phyloP scores from a whole-genome alignment of 2,888 invertebrate species.

The Tinea pellionella region DNA sequence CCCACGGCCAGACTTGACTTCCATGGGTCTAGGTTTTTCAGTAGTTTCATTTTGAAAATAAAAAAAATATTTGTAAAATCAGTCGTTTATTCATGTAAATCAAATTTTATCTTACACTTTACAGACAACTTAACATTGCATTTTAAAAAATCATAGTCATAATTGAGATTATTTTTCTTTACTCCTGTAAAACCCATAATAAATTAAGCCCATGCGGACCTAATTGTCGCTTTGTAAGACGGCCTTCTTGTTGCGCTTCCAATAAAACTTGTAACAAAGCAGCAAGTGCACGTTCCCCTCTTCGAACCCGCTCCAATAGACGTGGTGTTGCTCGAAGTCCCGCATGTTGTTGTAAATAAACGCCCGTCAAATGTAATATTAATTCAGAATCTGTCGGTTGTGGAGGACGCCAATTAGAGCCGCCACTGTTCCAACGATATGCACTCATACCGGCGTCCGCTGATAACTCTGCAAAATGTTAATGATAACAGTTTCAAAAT shows the following conservation, averaged over 20 bases:
- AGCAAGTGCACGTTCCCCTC: not conserved
- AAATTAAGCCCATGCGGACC: constrained; percentile 1
- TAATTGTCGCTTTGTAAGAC: not conserved
- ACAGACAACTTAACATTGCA: too few species aligned
- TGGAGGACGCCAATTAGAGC: not conserved
- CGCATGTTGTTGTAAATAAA: not conserved
- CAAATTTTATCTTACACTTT: too few species aligned
- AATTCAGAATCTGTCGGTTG: not conserved
- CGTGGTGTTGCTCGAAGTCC: not conserved
- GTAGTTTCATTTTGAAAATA: too few species aligned
- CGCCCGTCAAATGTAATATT: not conserved
- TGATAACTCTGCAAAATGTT: not conserved
- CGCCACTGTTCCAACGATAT: not conserved
- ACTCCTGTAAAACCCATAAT: not conserved
- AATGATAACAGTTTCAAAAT: too few species aligned
- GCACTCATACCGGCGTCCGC: not conserved
- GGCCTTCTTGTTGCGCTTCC: not conserved
- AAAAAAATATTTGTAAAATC: too few species aligned
- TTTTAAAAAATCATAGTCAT: too few species aligned
- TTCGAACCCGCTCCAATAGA: not conserved
- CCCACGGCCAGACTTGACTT: too few species aligned
- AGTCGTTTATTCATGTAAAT: too few species aligned
- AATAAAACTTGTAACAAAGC: not conserved
- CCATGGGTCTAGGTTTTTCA: too few species aligned
- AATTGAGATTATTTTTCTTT: too few species aligned